Evolutionary conservation across 2,797 vertebrate genomes (phyloP), one percentile per base, ranked within the genome.

Genomic region (Rhadinocentrus ornatus): DNA sequence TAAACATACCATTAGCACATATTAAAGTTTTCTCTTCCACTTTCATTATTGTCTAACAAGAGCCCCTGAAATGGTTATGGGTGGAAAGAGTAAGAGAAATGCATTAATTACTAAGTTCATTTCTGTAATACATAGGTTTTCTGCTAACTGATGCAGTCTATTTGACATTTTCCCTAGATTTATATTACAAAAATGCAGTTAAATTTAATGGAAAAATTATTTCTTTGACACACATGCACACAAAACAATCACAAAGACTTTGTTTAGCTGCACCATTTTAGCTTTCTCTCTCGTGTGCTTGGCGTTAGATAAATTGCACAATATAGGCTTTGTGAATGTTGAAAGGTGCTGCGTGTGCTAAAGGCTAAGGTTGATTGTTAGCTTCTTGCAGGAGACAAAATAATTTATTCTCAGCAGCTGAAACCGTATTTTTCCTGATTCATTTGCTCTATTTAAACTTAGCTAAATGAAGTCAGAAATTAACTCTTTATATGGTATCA

Each of bases 1-100:
- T 80, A 87, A 89, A 91, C 83, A 86, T 75, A 81, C 78, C 82
- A 90, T 86, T 85, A 87, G 75, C 82, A 82, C 71, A 81, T 66
- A 84, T 84, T 86, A 86, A 80, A 66, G 59, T 57, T 46, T 80
- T 58, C 41, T 62, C 69, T 71, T 60, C 62, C 55, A 78, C 69
- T 81, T 80, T 69, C 18, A 74, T 52, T 60, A 71, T 34, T 24
- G 44, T 39, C 39, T 56, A 48, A 67, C 44, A 54, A 0, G 29
- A 1, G 8, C 62, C 70, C 75, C 57, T 8, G 16, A n/a, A n/a
- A 46, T 46, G 20, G 20, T 46, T n/a, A n/a, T 9, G 20, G 20
- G 6, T 46, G 20, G 3, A 46, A 46, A 64, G 68, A 44, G 29
- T 10, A 62, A 27, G 65, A 22, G 3, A 77, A 73, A 66, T 1